Evolutionary conservation across 2,888 invertebrate species (phyloP), one percentile per base, ranked within the genome.

Genomic region (Deilephila porcellus): DNA sequence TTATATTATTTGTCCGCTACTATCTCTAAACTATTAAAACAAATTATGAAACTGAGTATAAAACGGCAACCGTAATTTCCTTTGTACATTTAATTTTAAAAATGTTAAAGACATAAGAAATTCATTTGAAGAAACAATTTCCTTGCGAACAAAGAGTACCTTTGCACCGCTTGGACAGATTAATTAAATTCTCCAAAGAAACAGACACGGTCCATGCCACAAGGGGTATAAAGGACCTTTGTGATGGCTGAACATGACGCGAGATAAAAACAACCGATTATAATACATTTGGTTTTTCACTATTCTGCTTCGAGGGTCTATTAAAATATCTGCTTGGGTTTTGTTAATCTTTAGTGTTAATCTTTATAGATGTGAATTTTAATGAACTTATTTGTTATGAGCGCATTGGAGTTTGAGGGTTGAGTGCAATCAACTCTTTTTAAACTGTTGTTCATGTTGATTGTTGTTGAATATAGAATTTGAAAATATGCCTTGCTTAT

Each of bases 151-250:
- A 67, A 67, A 52, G 62, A 45, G 29, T 60, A 60, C 25, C 60
- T 60, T 29, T 25, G 45, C 37, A 67, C 67, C 20, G 25, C 52
- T 64, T 73, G 74, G 75, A 76, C 78, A 76, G 75, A 79, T 79
- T 80, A 80, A 80, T 80, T 80, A 78, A 79, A 78, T 77, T 76
- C 75, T 64, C 75, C 76, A 75, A 78, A 80, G 79, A 76, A 77
- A 63, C 77, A 74, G 75, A 73, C 75, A 72, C 72, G 32, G 71
- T 73, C n/a, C 60, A 25, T n/a, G 34, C 62, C 20, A 64, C 67
- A 52, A 67, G 25, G 45, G 67, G 5, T 52, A 67, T 52, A 64
- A 67, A 52, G 67, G 45, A 67, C n/a, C 32, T 17, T 32, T 67
- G 64, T 45, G 45, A 67, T 45, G 14, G 4, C 64, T 67, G 64